These are phyloP conservation scores for Campylomormyrus numenius DNA, from an alignment of 2,113 vertebrate genomes.

Conservation along the genomic window DNA sequence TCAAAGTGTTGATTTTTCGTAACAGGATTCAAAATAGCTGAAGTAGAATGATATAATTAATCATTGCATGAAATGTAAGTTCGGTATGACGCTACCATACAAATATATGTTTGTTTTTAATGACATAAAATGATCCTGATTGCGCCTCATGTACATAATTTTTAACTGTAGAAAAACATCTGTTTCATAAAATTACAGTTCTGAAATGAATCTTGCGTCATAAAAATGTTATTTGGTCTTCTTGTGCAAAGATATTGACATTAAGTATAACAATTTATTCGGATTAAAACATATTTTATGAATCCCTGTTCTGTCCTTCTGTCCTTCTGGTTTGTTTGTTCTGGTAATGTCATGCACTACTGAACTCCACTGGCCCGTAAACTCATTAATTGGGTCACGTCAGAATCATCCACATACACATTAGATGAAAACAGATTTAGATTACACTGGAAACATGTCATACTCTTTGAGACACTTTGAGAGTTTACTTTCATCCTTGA, in stretches of 20 bases:
- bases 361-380: background rate
- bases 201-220: background rate
- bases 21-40: background rate
- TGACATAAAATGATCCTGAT: background rate
- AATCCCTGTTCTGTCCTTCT: background rate
- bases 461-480: background rate
- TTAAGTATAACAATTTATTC: slow-evolving; percentile 3
- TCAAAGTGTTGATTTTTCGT: background rate
- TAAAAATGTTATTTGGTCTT: slow-evolving; percentile 1
- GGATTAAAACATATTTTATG: background rate
- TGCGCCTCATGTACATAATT: background rate
- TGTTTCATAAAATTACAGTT: background rate
- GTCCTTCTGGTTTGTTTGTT: background rate
- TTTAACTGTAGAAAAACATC: background rate
- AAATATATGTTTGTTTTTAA: background rate
- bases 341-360: background rate
- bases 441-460: background rate
- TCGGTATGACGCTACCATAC: background rate
- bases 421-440: background rate
- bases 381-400: background rate
- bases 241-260: background rate
- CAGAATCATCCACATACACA: background rate
- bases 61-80: background rate
- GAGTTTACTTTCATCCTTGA: background rate
- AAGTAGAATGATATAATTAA: background rate